Base-by-base conservation (phyloP, 30 jellyfish, hydroid and myxozoan species). In the Aurelia sp. region DNA sequence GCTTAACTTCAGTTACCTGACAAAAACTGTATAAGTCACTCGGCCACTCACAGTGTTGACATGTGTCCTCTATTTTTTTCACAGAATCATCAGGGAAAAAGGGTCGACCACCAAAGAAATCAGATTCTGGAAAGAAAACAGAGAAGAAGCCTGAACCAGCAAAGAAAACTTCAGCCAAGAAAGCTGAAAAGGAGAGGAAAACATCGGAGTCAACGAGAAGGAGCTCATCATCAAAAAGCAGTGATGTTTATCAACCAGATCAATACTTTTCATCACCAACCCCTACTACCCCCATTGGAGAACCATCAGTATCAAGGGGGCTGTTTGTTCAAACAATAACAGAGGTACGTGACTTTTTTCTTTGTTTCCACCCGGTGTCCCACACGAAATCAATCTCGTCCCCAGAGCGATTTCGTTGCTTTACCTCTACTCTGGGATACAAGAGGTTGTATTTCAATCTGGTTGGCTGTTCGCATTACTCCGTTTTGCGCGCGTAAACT, bases 241-340 rank as follows among this genome's bases (percentile, higher is more conserved):
- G 60, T 17, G 88, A 78, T 20, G 77, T 30, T 23, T 78, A 78
- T 63, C 88, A 78, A 62, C 88, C 88, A 11, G 79, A 62, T 66
- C 88, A 62, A 62, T 58, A 3, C 44, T 72, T 57, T 3, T 59
- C 81, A 6, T 62, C 92, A 4, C 82, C 92, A 40, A 44, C 88
- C 6, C 62, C 85, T 18, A 65, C 78, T 23, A 22, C 92, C 2
- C 83, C 81, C 15, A 64, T 73, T 41, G 92, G 80, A 52, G 92
- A 84, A 63, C 92, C 60, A 35, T 71, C 92, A 4, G 86, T 84
- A 33, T 84, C 92, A 37, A 76, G 92, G 10, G 92, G 92, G 30
- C 81, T 84, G 11, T 84, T 84, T 68, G 51, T 84, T 53, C 92
- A 71, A 51, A 84, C 92, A 16, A 84, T 84, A 22, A 84, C 92